Base-by-base conservation (phyloP, 2,113 vertebrate genomes). In the Pterophyllum scalare region DNA sequence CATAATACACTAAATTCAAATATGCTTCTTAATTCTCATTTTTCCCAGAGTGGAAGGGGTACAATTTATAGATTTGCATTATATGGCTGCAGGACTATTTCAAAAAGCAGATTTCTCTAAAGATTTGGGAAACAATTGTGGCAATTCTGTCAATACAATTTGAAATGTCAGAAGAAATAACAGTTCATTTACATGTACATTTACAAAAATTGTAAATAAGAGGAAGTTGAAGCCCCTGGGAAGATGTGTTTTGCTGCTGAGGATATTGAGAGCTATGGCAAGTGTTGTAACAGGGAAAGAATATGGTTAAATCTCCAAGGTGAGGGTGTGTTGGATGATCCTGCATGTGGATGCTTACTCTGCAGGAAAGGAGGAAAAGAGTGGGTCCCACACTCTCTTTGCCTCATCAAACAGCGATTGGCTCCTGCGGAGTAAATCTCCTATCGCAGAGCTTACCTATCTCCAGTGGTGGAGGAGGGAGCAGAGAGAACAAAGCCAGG, bases 321-420 rank as follows among this genome's bases (percentile, higher is more conserved):
- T 95, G 92, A 93, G 82, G 90, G 40, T 80, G 90, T 87, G 91
- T 90, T 88, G 92, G 91, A 91, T 85, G 85, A 90, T 89, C 80
- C 67, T 80, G 77, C 80, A 80, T 93, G 83, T 88, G 86, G 90
- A 79, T 93, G 93, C 94, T 95, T 95, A 93, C 90, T 93, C 87
- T 86, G 92, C 93, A 94, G 88, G 88, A 93, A 87, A 88, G 77
- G 59, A 70, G 57, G 75, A 72, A 86, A 85, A 62, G 87, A 81
- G 65, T 59, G 79, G 88, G 84, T 87, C 87, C 90, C 91, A 80
- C 89, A 91, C 79, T 91, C 70, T 86, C 78, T 84, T 82, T 15
- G 17, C 77, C 91, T 84, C 78, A 26, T 92, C 88, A 91, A 87
- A 89, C 80, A 86, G 80, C 56, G 82, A 91, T 91, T 92, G 90